Percentiles rank a stretch among this genome's conserved stretches.
Conservation (phyloP, 2,888 invertebrate species). For the Zootermopsis nevadensis region DNA sequence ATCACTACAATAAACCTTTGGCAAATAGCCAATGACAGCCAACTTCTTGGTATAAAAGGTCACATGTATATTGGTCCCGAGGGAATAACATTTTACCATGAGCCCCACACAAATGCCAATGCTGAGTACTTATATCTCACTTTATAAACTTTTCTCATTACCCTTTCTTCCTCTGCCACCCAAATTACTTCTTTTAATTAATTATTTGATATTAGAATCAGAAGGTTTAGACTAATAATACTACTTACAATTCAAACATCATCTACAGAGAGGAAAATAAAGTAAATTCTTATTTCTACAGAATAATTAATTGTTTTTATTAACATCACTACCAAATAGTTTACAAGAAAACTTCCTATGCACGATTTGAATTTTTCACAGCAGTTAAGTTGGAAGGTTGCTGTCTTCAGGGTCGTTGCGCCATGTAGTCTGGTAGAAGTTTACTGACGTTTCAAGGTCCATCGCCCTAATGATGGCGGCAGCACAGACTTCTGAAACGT, state of each 20-base stretch:
- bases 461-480: no score
- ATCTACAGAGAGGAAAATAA: background rate
- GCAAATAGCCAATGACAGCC: background rate
- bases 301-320: background rate
- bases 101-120: no score
- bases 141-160: no score
- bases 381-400: no score
- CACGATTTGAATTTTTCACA: no score
- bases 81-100: constrained; percentile 8
- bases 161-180: background rate
- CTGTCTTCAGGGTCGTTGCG: no score
- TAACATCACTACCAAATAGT: background rate
- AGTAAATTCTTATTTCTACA: background rate
- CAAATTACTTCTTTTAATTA: background rate
- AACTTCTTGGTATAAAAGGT: constrained; percentile 18
- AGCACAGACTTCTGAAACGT: no score
- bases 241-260: background rate
- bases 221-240: background rate
- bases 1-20: background rate
- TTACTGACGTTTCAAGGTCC: no score
- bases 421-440: no score
- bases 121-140: background rate
- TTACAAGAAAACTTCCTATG: background rate
- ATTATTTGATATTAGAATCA: background rate
- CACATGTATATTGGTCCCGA: constrained; percentile 12